Base-by-base conservation (phyloP, 2,113 vertebrate species). In the Caracal caracal region DNA sequence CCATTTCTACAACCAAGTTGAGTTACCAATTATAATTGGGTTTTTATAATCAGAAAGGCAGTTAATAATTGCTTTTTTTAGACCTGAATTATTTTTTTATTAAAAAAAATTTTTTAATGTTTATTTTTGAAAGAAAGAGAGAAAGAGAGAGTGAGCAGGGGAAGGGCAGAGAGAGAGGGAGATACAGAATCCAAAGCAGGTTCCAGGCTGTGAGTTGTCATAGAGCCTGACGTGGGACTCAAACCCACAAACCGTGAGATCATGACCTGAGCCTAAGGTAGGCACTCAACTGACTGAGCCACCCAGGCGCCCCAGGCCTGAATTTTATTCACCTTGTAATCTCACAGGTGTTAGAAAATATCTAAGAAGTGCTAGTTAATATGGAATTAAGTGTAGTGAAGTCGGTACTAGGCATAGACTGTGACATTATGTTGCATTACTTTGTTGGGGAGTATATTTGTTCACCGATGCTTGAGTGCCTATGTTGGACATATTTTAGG, bases 251-350 rank as follows among this genome's bases (percentile, higher is more conserved):
- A 22, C 56, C 56, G 3, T 3, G 20, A 59, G 19, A 59, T 59
- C 56, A 24, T 59, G 56, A 59, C 19, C 56, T 59, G 19, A 59
- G 22, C 56, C 6, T 7, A 59, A 59, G 56, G 20, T 20, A 59
- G 56, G 20, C 20, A 59, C 20, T 59, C 56, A 59, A 59, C 56
- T 59, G 20, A 59, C 20, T 59, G 56, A 59, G 56, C 56, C 20
- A 22, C 56, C 20, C 56, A 59, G 56, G 56, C 8, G 19, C 20
- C 56, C 20, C 17, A 17, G 24, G 26, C 40, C 15, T 4, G 26
- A 89, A 40, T 87, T 97, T 97, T 97, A 96, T 98, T 90, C 65
- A 95, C 30, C 35, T 89, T 87, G 8, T 80, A 92, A 84, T 92
- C 49, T 89, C 51, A 79, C 1, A 65, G 73, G 87, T 11, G 89